Evolutionary conservation across 2,888 invertebrate species (phyloP).

Genomic region (Alsophila aescularia): DNA sequence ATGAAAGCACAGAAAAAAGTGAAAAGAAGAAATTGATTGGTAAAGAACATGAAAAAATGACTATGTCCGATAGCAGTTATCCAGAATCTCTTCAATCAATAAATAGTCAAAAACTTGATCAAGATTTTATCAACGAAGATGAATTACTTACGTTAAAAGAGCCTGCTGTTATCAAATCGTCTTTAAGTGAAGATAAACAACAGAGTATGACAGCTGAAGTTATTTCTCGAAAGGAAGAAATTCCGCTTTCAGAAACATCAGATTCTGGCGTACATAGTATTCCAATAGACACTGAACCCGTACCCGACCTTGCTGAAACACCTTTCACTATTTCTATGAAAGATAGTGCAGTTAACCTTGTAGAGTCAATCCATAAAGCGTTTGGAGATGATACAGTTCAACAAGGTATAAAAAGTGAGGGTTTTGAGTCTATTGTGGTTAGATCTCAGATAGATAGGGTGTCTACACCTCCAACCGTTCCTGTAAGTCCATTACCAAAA

Average conservation of each 20-base stretch:
- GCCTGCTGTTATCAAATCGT: conserved; percentile 28
- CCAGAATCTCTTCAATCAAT: conserved; percentile 45
- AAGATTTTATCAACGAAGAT: conserved; percentile 33
- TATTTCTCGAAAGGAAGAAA: conserved; percentile 54
- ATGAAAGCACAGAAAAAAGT: conserved; percentile 69
- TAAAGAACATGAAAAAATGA: conserved; percentile 21
- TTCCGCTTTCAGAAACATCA: conserved; percentile 55
- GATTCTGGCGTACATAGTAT: conserved; percentile 65
- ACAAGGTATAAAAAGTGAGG: conserved; percentile 75
- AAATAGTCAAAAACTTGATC: conserved; percentile 42
- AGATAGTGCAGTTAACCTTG: conserved; percentile 56
- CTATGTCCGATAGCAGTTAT: conserved; percentile 36
- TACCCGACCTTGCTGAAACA: conserved; percentile 31
- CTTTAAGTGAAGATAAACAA: conserved; percentile 32
- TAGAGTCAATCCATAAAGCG: conserved; percentile 72
- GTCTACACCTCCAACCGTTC: conserved; percentile 88
- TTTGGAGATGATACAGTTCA: conserved; percentile 69
- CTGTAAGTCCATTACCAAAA: conserved; percentile 86
- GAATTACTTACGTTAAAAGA: conserved; percentile 49
- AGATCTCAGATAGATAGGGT: conserved; percentile 63
- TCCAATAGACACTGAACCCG: conserved; percentile 48
- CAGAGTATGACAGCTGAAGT: conserved; percentile 33
- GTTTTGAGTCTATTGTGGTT: conserved; percentile 53
- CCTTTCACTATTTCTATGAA: conserved; percentile 41
- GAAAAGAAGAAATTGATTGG: conserved; percentile 44